Conservation (phyloP, 2,888 invertebrate species). For the Eristalis tenax region DNA sequence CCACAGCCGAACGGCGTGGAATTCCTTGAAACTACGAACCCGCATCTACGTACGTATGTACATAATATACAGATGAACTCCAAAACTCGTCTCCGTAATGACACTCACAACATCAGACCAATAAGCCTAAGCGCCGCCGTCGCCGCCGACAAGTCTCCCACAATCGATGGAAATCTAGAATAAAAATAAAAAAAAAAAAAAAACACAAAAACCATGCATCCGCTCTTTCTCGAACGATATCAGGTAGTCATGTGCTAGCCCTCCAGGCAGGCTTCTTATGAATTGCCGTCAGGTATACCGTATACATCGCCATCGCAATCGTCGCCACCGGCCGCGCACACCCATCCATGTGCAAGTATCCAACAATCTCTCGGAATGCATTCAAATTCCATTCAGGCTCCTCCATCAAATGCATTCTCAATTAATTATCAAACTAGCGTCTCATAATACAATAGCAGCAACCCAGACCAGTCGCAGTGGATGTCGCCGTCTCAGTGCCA, state of each 20-base stretch:
- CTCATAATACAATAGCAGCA: conserved; percentile 56
- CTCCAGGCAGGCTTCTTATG: not conserved
- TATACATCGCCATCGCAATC: not conserved
- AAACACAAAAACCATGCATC: not conserved
- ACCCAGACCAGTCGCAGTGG: conserved; percentile 11
- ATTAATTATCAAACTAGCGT: conserved; percentile 60
- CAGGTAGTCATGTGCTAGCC: not conserved
- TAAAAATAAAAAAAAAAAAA: not conserved
- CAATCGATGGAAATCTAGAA: not conserved
- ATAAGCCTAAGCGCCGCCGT: conserved; percentile 17
- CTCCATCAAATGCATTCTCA: conserved; percentile 58
- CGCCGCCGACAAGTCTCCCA: not conserved
- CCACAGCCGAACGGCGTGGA: not conserved
- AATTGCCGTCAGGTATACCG: not conserved
- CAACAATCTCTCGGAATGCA: conserved; percentile 47
- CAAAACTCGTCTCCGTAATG: not conserved
- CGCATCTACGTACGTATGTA: not conserved
- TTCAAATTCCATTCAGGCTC: conserved; percentile 61
- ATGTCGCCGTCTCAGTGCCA: not conserved
- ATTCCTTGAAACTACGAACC: not conserved
- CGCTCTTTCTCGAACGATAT: not conserved
- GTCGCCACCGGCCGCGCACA: conserved; percentile 3
- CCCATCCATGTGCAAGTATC: not conserved
- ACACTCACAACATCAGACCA: conserved; percentile 7
- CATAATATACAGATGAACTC: not conserved